Conservation (phyloP, 2,888 invertebrate genomes). For the Acanthococcus lagerstroemiae region DNA sequence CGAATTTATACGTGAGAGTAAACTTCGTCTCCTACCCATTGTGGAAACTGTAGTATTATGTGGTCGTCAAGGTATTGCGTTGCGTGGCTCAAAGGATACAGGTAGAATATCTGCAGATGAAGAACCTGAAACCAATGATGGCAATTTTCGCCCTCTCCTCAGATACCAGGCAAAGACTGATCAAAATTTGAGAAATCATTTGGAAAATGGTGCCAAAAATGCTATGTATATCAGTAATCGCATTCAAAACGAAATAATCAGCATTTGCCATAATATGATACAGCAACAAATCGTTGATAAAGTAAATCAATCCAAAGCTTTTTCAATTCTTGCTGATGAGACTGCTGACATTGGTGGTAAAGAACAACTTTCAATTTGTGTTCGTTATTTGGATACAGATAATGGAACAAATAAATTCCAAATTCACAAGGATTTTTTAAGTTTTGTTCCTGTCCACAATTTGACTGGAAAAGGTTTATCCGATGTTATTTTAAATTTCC, state of each 20-base stretch:
- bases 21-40: neutral
- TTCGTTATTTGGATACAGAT: conserved; percentile 33
- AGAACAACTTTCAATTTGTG: conserved; percentile 38
- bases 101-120: conserved; percentile 5
- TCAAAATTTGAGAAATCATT: neutral
- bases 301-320: conserved; percentile 35
- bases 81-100: conserved; percentile 13
- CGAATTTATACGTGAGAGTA: neutral
- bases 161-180: neutral
- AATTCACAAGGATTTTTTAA: conserved; percentile 16
- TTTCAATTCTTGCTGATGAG: conserved; percentile 33
- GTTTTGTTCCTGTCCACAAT: conserved; percentile 6
- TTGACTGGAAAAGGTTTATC: conserved; percentile 14
- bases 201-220: conserved; percentile 27
- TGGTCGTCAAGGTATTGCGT: conserved; percentile 1
- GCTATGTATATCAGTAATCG: conserved; percentile 38
- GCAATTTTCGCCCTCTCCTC: conserved; percentile 15
- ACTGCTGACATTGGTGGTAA: conserved; percentile 37
- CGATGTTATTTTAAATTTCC: neutral
- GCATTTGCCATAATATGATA: conserved; percentile 35
- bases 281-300: conserved; percentile 35
- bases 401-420: too few relatives aligned
- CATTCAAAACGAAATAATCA: conserved; percentile 39
- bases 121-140: conserved; percentile 17
- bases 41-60: conserved; percentile 5